Evolutionary conservation across 1,140 invertebrate species (phyloP).

Genomic region (Sycophila sp.): DNA sequence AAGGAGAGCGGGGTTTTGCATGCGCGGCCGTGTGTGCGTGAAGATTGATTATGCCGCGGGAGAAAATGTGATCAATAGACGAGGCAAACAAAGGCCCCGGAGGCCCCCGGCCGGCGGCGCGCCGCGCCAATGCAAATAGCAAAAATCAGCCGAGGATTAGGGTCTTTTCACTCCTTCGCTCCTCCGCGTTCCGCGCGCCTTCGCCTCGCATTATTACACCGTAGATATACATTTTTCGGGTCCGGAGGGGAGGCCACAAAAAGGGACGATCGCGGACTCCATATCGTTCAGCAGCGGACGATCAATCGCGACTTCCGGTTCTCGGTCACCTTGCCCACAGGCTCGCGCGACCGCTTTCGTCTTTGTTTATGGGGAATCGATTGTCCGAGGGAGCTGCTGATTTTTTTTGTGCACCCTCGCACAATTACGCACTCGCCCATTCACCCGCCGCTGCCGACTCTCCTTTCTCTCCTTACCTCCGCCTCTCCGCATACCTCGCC

Average conservation of each 20-base stretch:
- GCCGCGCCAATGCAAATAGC: constrained; percentile 54
- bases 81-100: constrained; percentile 60
- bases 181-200: background rate
- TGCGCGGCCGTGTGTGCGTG: constrained; percentile 52
- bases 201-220: no score
- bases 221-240: constrained; percentile 19
- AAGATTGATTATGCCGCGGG: constrained; percentile 66
- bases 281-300: constrained; percentile 22
- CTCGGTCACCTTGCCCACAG: constrained; percentile 34
- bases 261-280: background rate
- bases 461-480: background rate
- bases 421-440: constrained; percentile 12
- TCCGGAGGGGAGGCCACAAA: background rate
- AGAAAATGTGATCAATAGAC: constrained; percentile 68
- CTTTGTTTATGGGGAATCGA: constrained; percentile 33
- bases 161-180: constrained; percentile 30
- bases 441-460: background rate
- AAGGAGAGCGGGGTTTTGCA: constrained; percentile 35
- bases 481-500: background rate
- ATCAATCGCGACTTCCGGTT: constrained; percentile 42
- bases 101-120: constrained; percentile 24
- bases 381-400: background rate
- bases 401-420: constrained; percentile 42
- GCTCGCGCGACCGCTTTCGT: background rate
- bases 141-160: constrained; percentile 59